Conservation (phyloP, 2,888 invertebrate genomes). For the Pandemis heparana region DNA sequence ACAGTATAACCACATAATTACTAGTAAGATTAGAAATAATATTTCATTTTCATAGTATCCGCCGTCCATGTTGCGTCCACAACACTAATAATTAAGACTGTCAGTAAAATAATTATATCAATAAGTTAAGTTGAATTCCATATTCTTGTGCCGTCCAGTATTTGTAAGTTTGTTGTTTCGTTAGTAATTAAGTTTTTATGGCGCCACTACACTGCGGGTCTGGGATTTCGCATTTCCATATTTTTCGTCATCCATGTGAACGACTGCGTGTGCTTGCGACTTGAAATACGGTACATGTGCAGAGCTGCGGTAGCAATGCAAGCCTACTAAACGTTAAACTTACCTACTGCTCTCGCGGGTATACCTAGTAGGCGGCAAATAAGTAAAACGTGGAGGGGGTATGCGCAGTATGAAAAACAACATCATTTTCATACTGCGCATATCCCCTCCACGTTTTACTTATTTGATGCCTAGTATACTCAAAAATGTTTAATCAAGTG, state of each 20-base stretch:
- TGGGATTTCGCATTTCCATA: not conserved
- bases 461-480: no score
- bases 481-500: not conserved
- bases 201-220: not conserved
- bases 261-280: no score
- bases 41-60: not conserved
- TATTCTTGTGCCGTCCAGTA: slow-evolving; percentile 40
- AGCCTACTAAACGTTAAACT: no score
- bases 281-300: no score
- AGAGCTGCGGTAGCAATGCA: no score
- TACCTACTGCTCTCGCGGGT: not conserved
- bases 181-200: slow-evolving; percentile 5
- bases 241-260: not conserved
- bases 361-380: no score
- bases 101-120: not conserved
- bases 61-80: slow-evolving; percentile 9
- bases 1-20: no score
- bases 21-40: no score
- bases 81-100: not conserved
- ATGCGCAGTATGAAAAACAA: no score
- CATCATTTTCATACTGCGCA: no score
- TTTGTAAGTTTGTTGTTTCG: not conserved
- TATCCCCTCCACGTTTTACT: no score
- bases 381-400: no score
- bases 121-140: slow-evolving; percentile 26